These are phyloP conservation scores for cattle (Bos taurus) DNA, from an alignment of 2,113 vertebrate genomes.

Conservation along the genomic window DNA sequence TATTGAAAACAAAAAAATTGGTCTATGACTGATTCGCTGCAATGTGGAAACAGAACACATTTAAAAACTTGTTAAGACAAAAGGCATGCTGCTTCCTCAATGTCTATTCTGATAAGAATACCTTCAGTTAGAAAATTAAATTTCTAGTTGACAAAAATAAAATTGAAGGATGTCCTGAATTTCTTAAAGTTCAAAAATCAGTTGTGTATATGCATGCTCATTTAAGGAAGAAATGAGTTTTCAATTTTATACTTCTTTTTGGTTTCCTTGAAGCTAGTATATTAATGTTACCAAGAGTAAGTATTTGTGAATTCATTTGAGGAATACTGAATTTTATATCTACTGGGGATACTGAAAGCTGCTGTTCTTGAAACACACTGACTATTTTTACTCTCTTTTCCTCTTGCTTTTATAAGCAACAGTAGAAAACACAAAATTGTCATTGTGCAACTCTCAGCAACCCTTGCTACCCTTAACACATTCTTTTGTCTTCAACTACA, in stretches of 20 bases:
- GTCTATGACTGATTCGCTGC: not conserved
- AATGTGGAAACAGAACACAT: not conserved
- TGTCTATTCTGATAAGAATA: not conserved
- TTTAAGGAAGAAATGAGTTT: not conserved
- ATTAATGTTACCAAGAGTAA: not conserved
- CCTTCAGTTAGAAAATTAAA: not conserved
- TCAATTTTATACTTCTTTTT: not conserved
- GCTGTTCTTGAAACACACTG: not conserved
- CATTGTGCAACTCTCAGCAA: slow-evolving; percentile 41
- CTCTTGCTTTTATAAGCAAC: slow-evolving; percentile 37
- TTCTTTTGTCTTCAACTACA: slow-evolving; percentile 75
- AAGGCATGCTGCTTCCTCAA: not conserved
- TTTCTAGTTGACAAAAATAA: not conserved
- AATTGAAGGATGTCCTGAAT: not conserved
- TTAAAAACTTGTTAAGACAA: not conserved
- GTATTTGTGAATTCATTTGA: not conserved
- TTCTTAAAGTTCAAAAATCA: not conserved
- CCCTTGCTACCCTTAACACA: not conserved
- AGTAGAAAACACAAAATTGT: slow-evolving; percentile 58
- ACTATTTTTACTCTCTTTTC: slow-evolving; percentile 34
- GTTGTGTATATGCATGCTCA: not conserved
- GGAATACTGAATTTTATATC: not conserved
- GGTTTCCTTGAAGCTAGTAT: not conserved
- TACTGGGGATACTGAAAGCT: slow-evolving; percentile 34
- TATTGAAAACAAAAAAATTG: not conserved